Evolutionary conservation across 2,888 invertebrate genomes (phyloP).

Genomic region (Busseola fusca): DNA sequence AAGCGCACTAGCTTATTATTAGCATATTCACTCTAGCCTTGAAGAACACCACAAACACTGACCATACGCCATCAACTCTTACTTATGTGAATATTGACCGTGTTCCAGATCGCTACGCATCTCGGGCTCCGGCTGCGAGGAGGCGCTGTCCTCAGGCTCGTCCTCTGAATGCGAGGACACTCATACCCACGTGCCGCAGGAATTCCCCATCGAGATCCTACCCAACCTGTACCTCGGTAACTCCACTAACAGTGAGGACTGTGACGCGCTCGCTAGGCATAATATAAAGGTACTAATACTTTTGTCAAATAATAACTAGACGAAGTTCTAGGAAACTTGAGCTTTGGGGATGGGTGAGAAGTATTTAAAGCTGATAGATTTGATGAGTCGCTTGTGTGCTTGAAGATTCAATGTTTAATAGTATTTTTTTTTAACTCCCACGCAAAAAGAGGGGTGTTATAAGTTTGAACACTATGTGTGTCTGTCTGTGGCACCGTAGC

Average conservation of each 20-base stretch:
- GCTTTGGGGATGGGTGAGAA: background rate
- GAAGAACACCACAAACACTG: background rate
- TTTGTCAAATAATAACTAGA: background rate
- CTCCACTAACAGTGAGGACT: conserved; percentile 97
- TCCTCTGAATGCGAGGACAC: conserved; percentile 92
- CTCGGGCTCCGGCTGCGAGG: conserved; percentile 91
- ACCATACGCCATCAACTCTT: background rate
- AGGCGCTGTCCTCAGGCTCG: conserved; percentile 91
- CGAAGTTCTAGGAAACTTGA: background rate
- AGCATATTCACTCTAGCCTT: too few species aligned
- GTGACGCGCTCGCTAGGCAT: conserved; percentile 95
- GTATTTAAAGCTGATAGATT: background rate
- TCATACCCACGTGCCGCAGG: conserved; percentile 90
- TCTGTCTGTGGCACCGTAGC: too few species aligned
- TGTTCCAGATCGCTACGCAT: conserved; percentile 92
- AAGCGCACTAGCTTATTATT: too few species aligned
- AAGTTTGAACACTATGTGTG: too few species aligned
- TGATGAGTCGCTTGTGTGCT: background rate
- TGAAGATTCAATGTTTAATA: background rate
- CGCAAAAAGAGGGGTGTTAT: too few species aligned
- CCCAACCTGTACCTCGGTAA: conserved; percentile 98
- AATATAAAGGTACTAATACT: conserved; percentile 92
- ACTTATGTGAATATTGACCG: background rate
- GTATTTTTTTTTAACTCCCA: too few species aligned
- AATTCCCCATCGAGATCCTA: conserved; percentile 98